Evolutionary conservation across 2,888 invertebrate species (phyloP).

Genomic region (Gastrophysa polygoni): DNA sequence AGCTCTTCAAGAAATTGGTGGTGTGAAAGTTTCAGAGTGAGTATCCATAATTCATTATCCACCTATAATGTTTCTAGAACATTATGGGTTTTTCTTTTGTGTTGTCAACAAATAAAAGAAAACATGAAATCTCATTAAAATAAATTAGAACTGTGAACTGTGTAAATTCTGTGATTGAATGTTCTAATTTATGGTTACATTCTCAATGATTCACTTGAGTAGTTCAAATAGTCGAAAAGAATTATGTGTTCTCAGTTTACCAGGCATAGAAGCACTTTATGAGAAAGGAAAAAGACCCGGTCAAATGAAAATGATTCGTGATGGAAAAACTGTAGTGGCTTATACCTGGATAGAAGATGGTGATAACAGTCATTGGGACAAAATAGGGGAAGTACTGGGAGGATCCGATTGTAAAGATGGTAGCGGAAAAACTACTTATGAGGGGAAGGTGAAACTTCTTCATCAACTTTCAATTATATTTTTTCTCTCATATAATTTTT

Average conservation of each 20-base stretch:
- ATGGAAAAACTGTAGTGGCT: constrained; percentile 75
- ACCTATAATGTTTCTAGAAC: too few relatives aligned
- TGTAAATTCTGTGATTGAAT: too few relatives aligned
- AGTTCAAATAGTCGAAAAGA: not conserved
- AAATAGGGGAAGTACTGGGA: constrained; percentile 90
- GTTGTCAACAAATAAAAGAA: not conserved
- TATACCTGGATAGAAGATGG: constrained; percentile 78
- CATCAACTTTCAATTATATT: too few relatives aligned
- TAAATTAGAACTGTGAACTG: too few relatives aligned
- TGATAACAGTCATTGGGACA: constrained; percentile 70
- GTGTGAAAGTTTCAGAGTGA: constrained; percentile 84
- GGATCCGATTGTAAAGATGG: constrained; percentile 66
- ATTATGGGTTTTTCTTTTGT: too few relatives aligned
- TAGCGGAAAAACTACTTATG: constrained; percentile 77
- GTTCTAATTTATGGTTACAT: too few relatives aligned
- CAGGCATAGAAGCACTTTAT: constrained; percentile 77
- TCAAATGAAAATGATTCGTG: constrained; percentile 82
- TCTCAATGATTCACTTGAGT: not conserved
- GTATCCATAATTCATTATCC: constrained; percentile 52
- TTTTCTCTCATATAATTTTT: constrained; percentile 26
- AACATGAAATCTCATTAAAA: too few relatives aligned
- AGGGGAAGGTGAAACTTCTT: constrained; percentile 71
- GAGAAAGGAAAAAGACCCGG: constrained; percentile 82
- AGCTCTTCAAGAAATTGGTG: constrained; percentile 77
- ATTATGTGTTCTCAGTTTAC: constrained; percentile 64